These are phyloP conservation scores for Cheirogaleus medius DNA, from an alignment of 2,113 vertebrate species.

Conservation along the genomic window DNA sequence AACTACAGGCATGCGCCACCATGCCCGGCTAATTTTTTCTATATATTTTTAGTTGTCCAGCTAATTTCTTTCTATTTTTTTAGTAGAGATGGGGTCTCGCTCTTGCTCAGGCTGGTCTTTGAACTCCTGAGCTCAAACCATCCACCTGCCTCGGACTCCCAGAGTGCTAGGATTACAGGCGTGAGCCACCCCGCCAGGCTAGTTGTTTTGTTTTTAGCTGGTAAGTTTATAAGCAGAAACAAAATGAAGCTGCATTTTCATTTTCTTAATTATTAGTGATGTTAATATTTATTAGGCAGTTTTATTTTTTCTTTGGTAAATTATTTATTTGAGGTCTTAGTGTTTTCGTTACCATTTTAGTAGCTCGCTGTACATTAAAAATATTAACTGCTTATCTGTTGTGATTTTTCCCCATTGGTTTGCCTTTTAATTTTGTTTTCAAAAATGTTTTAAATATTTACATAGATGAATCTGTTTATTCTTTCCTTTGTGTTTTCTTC, in stretches of 20 bases:
- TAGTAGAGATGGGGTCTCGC: too few species aligned
- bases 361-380: slow-evolving; percentile 9
- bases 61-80: too few species aligned
- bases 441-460: slow-evolving; percentile 10
- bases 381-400: not conserved
- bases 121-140: too few species aligned
- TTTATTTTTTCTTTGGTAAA: slow-evolving; percentile 40
- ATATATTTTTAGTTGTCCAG: too few species aligned
- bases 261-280: slow-evolving; percentile 5
- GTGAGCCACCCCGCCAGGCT: too few species aligned
- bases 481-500: slow-evolving; percentile 24
- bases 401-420: not conserved
- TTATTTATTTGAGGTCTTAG: slow-evolving; percentile 6
- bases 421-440: slow-evolving; percentile 47
- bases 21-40: too few species aligned
- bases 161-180: too few species aligned
- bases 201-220: not conserved
- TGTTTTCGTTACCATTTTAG: slow-evolving; percentile 22
- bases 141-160: too few species aligned
- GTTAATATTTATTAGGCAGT: slow-evolving; percentile 3
- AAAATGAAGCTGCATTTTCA: not conserved
- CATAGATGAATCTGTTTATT: not conserved
- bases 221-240: not conserved
- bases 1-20: too few species aligned
- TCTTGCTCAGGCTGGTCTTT: too few species aligned